A percentile compares a stretch with the other conserved stretches of the same genome.
phyloP scores from a whole-genome alignment of 2,888 invertebrate genomes.

The Polydrusus tereticollis region DNA sequence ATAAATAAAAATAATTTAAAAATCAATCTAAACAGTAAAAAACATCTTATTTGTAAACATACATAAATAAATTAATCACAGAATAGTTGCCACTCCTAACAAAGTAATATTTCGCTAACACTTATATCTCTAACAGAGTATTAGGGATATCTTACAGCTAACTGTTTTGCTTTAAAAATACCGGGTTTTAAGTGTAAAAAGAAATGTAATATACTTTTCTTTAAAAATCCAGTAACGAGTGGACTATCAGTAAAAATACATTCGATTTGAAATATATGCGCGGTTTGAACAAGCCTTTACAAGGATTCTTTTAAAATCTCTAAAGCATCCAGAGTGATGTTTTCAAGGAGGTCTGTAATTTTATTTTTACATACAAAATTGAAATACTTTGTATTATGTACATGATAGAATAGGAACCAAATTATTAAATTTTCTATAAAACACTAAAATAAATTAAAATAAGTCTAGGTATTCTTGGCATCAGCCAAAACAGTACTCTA shows the following conservation, averaged over 20 bases:
- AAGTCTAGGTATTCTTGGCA: conserved; percentile 22
- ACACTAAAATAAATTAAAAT: conserved; percentile 32
- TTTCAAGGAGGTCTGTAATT: conserved; percentile 29
- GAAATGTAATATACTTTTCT: conserved; percentile 26
- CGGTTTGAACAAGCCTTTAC: conserved; percentile 29
- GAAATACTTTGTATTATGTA: conserved; percentile 34
- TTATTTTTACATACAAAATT: conserved; percentile 33
- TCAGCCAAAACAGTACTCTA: conserved; percentile 13
- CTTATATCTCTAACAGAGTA: conserved; percentile 35
- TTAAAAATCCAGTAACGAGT: conserved; percentile 24
- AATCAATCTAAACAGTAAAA: conserved; percentile 58
- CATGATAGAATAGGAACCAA: conserved; percentile 41
- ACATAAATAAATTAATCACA: conserved; percentile 60
- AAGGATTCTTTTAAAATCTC: conserved; percentile 20
- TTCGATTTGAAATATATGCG: conserved; percentile 29
- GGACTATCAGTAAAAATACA: conserved; percentile 36
- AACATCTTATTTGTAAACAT: conserved; percentile 53
- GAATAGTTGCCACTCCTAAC: conserved; percentile 52
- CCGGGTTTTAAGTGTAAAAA: conserved; percentile 15
- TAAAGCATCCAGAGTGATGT: conserved; percentile 41
- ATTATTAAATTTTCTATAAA: conserved; percentile 32
- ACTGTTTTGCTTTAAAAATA: conserved; percentile 33
- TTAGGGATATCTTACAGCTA: conserved; percentile 36
- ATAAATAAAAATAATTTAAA: conserved; percentile 59
- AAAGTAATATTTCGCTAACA: conserved; percentile 41